Evolutionary conservation across 1,140 invertebrate genomes (phyloP).

Genomic region (Pectinophora gossypiella): DNA sequence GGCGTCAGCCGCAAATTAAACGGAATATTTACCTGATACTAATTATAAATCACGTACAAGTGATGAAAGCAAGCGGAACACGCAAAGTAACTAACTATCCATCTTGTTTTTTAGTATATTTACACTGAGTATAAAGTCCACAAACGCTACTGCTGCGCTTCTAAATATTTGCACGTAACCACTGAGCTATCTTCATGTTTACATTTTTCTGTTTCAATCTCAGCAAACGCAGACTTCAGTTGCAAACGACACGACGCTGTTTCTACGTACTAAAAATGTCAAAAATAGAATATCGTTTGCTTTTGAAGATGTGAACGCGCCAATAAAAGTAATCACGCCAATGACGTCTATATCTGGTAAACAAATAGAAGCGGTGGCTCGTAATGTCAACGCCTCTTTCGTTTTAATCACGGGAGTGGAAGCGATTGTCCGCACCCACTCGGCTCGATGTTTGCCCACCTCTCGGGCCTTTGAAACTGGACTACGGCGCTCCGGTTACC

Average conservation of each 20-base stretch:
- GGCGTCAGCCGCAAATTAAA: slow-evolving; percentile 58
- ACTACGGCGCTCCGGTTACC: slow-evolving; percentile 46
- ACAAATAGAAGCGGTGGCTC: neutral
- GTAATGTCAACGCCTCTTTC: slow-evolving; percentile 60
- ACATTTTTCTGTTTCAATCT: neutral
- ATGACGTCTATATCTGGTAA: too few relatives aligned
- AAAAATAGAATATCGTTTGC: too few relatives aligned
- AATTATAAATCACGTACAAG: slow-evolving; percentile 54
- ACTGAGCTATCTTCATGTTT: neutral
- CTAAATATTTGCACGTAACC: neutral
- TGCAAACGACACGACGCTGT: too few relatives aligned
- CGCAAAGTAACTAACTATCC: slow-evolving; percentile 19
- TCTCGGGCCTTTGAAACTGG: slow-evolving; percentile 68
- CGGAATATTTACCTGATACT: slow-evolving; percentile 51
- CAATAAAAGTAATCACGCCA: too few relatives aligned
- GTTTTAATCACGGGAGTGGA: slow-evolving; percentile 71
- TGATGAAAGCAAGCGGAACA: slow-evolving; percentile 22
- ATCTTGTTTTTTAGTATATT: neutral
- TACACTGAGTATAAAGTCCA: neutral
- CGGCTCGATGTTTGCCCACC: slow-evolving; percentile 63
- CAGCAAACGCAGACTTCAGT: too few relatives aligned
- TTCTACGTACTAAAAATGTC: too few relatives aligned
- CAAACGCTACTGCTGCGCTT: neutral
- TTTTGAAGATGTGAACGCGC: too few relatives aligned
- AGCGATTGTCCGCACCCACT: slow-evolving; percentile 63